Evolutionary conservation across 2,888 invertebrate species (phyloP).

Genomic region (Agonum fuliginosum): DNA sequence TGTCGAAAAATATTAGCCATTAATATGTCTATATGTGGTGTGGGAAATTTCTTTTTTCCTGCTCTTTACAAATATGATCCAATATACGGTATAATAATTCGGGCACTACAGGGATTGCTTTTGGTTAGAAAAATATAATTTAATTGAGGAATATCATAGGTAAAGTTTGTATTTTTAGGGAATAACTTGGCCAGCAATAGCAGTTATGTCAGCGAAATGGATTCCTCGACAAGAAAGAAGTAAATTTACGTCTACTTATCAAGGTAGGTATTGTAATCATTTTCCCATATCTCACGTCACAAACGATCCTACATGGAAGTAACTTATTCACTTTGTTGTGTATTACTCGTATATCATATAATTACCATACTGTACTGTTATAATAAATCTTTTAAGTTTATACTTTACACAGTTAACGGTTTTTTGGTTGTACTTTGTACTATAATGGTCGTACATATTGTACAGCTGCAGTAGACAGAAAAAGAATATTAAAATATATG

Average conservation of each 20-base stretch:
- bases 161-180: conserved; percentile 63
- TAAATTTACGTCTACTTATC: conserved; percentile 67
- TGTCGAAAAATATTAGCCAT: conserved; percentile 71
- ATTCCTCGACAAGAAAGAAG: conserved; percentile 68
- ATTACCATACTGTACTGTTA: no score
- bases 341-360: no score
- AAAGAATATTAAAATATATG: no score
- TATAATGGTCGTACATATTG: no score
- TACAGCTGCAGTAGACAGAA: no score
- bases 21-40: conserved; percentile 70
- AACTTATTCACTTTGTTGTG: no score
- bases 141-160: neutral
- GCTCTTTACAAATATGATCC: conserved; percentile 68
- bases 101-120: conserved; percentile 72
- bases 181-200: conserved; percentile 71
- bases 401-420: no score
- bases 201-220: conserved; percentile 68
- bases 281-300: no score
- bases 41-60: conserved; percentile 71
- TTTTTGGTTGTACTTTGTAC: no score
- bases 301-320: no score
- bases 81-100: conserved; percentile 67
- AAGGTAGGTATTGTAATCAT: conserved; percentile 63
- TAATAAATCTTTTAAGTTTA: no score
- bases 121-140: conserved; percentile 67